Base-by-base conservation (phyloP, 2,888 invertebrate species). In the Plagodis dolabraria region DNA sequence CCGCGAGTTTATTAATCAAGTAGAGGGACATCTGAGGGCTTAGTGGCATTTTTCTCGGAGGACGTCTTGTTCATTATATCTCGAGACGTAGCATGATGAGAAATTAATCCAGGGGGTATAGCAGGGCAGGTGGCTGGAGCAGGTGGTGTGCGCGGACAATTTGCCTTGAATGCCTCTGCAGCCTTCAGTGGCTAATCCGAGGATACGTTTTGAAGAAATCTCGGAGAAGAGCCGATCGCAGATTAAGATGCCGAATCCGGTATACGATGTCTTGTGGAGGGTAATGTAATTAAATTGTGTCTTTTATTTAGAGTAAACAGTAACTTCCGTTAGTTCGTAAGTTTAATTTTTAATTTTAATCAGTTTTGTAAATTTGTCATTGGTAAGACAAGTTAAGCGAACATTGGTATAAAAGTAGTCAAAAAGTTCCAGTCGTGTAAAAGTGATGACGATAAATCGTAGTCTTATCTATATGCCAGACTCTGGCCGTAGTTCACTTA, bases 1-100 rank as follows among this genome's bases (percentile, higher is more conserved):
- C 76, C 70, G 67, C 70, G 67, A 80, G 83, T 82, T 89, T 91
- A 90, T 92, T 91, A 91, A 90, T 90, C 89, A 88, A 85, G 72
- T 67, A 70, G 49, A 83, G 76, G 73, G 82, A 80, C 80, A 81
- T 82, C 77, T 80, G 75, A 72, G 75, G 80, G 83, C 82, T 85
- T 82, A 82, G 80, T 82, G 76, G 84, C 77, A 86, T 92, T 92
- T 92, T 92, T 89, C 88, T 86, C 71, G 71, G 77, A 82, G 84
- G 47, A 35, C 56, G 56, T 61, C 60, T 57, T 61, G 81, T 84
- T 87, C 91, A 90, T 92, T 92, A 89, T 87, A 82, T 85, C 78
- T 76, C 71, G 73, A 80, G 78, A 83, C 77, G 83, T 82, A 79
- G 76, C 76, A 77, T 91, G 90, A 92, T 91, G 89, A 91, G 91